Percentiles rank a stretch among this genome's conserved stretches.
phyloP scores from a whole-genome alignment of 1,140 invertebrate species.

The Macrotrachela quadricornifera region DNA sequence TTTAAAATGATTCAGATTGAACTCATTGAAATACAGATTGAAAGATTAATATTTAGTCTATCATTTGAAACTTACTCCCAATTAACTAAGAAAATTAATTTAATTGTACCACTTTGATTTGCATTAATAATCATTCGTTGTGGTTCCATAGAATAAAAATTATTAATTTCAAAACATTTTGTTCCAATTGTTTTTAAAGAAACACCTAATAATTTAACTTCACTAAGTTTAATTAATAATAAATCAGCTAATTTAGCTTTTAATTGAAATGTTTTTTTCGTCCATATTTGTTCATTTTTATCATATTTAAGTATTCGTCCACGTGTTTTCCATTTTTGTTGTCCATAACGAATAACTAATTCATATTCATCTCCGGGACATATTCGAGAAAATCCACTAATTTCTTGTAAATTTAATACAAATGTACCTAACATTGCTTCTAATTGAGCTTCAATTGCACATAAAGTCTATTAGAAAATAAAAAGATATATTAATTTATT shows the following conservation, averaged over 20 bases:
- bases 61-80: slow-evolving; percentile 41
- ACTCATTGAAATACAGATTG: no score
- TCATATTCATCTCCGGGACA: slow-evolving; percentile 43
- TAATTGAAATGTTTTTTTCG: slow-evolving; percentile 32
- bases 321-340: slow-evolving; percentile 40
- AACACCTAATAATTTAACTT: slow-evolving; percentile 32
- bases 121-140: slow-evolving; percentile 44
- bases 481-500: not conserved
- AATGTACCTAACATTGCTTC: slow-evolving; percentile 37
- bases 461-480: slow-evolving; percentile 27
- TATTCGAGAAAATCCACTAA: slow-evolving; percentile 41
- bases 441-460: slow-evolving; percentile 35
- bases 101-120: slow-evolving; percentile 41
- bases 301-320: slow-evolving; percentile 35
- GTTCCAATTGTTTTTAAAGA: slow-evolving; percentile 37
- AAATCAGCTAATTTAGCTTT: slow-evolving; percentile 36
- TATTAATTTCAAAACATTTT: slow-evolving; percentile 39
- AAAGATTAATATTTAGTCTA: no score
- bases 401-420: slow-evolving; percentile 24
- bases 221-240: slow-evolving; percentile 39
- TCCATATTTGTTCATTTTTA: slow-evolving; percentile 35
- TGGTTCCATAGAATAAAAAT: slow-evolving; percentile 37
- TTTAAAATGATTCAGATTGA: no score
- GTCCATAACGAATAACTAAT: slow-evolving; percentile 38
- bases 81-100: slow-evolving; percentile 39